A percentile compares a stretch with the other conserved stretches of the same genome.
Evolutionary conservation across 2,797 vertebrate species (phyloP).

Genomic region (Squalus acanthias): DNA sequence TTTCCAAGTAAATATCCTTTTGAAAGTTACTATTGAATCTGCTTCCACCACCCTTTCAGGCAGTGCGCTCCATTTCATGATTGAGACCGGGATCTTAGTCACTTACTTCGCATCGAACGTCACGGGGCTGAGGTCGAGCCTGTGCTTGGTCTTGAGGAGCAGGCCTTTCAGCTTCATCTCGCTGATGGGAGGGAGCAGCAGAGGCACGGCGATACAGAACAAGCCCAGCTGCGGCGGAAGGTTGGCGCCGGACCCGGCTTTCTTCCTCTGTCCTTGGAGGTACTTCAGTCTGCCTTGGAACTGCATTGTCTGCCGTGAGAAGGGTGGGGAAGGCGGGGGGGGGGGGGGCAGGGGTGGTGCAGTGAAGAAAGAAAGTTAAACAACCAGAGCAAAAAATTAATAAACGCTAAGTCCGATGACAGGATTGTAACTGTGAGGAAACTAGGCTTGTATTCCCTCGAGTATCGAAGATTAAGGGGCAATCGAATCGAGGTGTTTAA

Average conservation of each 20-base stretch:
- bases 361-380: not conserved
- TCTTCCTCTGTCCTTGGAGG: slow-evolving; percentile 87
- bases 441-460: not conserved
- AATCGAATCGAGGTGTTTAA: not conserved
- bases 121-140: slow-evolving; percentile 50
- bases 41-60: not conserved
- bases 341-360: not conserved
- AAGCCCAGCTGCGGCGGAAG: slow-evolving; percentile 78
- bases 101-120: slow-evolving; percentile 65
- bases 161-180: slow-evolving; percentile 81
- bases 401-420: not conserved
- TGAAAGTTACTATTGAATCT: not conserved
- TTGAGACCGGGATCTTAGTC: not conserved
- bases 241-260: slow-evolving; percentile 64
- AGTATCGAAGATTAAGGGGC: not conserved
- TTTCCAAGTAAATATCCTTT: not conserved
- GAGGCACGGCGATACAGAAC: slow-evolving; percentile 82
- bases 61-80: not conserved
- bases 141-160: slow-evolving; percentile 73
- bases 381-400: not conserved
- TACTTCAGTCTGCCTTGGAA: slow-evolving; percentile 90
- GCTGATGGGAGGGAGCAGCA: slow-evolving; percentile 66
- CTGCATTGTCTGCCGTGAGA: slow-evolving; percentile 78
- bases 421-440: not conserved
- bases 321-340: not conserved